Base-by-base conservation (phyloP, 2,113 vertebrate species). In the Scopus umbretta region DNA sequence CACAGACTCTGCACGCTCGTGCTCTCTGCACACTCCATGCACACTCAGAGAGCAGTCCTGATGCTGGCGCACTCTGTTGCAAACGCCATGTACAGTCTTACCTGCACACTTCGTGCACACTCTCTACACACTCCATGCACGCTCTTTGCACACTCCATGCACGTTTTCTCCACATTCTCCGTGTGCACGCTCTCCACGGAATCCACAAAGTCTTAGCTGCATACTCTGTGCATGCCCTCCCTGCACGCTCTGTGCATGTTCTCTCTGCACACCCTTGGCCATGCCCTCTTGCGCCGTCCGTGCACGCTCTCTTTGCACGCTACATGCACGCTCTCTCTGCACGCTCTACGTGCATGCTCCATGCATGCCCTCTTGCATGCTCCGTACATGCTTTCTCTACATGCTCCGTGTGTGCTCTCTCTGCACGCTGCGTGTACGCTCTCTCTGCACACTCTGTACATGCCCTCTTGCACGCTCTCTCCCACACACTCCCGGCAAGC, bases 1-100 rank as follows among this genome's bases (percentile, higher is more conserved):
- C 49, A 10, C 0, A 1, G 38, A 15, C 53, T 30, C 26, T n/a
- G 73, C 61, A 20, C 18, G 2, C 55, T 23, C 8, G 2, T 17
- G n/a, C 29, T 47, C 50, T 40, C 65, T 25, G 61, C 74, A 38
- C 2, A 0, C 67, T 23, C 9, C 16, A 2, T 3, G 38, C 16
- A 4, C 3, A 0, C 56, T 49, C 3, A 2, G 47, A 17, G 5
- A 3, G 8, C 62, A 6, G 25, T 6, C 38, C 20, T 3, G 3
- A 11, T 6, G 36, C 68, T 66, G 90, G 14, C 90, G 53, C 1
- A 0, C 40, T 26, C 40, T 19, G 23, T 18, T 4, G 2, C 43
- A 34, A 20, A 32, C 18, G 34, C 65, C 25, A 0, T 1, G n/a
- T 47, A 5, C 27, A 4, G 26, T 6, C 23, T 22, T 30, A 13